Evolutionary conservation across 2,888 invertebrate genomes (phyloP).

Genomic region (Cheilosia urbana): DNA sequence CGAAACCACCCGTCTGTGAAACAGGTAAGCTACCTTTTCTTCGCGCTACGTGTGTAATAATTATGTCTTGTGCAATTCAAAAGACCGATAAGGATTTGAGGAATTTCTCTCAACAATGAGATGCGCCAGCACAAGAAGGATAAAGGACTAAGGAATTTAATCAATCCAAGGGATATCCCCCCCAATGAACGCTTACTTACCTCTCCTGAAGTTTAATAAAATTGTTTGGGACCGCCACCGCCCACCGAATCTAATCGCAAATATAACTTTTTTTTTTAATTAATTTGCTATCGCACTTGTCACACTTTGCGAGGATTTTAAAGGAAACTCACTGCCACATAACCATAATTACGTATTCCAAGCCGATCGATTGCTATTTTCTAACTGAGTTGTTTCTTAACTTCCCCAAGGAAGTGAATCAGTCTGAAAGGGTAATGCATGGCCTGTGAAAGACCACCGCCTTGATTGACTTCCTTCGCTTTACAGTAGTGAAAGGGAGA

Average conservation of each 20-base stretch:
- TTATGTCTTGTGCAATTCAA: slow-evolving; percentile 5
- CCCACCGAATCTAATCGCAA: slow-evolving; percentile 30
- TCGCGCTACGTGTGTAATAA: background rate
- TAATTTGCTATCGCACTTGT: slow-evolving; percentile 64
- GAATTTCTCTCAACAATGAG: slow-evolving; percentile 33
- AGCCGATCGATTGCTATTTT: slow-evolving; percentile 48
- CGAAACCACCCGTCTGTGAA: background rate
- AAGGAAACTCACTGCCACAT: slow-evolving; percentile 22
- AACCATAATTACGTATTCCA: slow-evolving; percentile 58
- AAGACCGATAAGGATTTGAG: slow-evolving; percentile 24
- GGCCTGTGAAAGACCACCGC: slow-evolving; percentile 39
- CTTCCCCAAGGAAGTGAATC: slow-evolving; percentile 38
- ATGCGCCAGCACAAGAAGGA: slow-evolving; percentile 5
- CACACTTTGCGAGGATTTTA: slow-evolving; percentile 19
- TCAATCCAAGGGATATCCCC: background rate
- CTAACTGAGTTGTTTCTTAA: slow-evolving; percentile 55
- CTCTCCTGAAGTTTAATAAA: slow-evolving; percentile 7
- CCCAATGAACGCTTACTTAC: slow-evolving; percentile 17
- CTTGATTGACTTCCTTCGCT: slow-evolving; percentile 59
- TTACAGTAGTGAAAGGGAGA: background rate
- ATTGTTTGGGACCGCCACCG: background rate
- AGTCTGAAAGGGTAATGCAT: slow-evolving; percentile 11
- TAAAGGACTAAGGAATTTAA: slow-evolving; percentile 30
- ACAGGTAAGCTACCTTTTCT: background rate
- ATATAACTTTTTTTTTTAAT: slow-evolving; percentile 35